A percentile compares a stretch with the other conserved stretches of the same genome.
Conservation (phyloP, 2,113 vertebrate genomes). For the Marmota flaviventris region DNA sequence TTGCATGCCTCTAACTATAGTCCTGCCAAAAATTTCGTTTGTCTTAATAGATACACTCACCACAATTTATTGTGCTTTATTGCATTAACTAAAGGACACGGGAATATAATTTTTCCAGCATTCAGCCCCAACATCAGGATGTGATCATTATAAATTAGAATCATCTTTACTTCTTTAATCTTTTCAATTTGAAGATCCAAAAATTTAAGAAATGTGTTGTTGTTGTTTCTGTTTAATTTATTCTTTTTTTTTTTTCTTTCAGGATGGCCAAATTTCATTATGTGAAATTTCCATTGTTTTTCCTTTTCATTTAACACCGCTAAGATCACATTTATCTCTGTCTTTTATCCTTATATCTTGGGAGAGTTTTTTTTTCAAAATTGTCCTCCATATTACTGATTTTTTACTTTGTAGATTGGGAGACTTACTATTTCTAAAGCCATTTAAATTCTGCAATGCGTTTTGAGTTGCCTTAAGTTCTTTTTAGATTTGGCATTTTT, state of each 20-base stretch:
- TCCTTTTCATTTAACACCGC: background rate
- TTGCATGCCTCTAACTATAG: background rate
- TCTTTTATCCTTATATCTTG: background rate
- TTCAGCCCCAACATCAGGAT: background rate
- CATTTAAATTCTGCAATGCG: background rate
- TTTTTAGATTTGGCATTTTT: background rate
- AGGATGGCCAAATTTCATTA: background rate
- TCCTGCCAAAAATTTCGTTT: slow-evolving; percentile 11
- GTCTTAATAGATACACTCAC: background rate
- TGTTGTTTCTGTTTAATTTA: background rate
- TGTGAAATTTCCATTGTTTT: slow-evolving; percentile 23
- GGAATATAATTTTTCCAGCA: background rate
- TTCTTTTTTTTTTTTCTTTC: background rate
- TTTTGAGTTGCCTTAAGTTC: slow-evolving; percentile 3
- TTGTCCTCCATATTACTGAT: background rate
- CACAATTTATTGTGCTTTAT: background rate
- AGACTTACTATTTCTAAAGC: background rate
- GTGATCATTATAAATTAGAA: slow-evolving; percentile 24
- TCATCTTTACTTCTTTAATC: background rate
- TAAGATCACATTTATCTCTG: background rate
- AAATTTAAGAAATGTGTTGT: background rate
- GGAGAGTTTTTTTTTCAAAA: background rate
- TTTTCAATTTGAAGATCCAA: slow-evolving; percentile 39
- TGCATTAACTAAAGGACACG: background rate
- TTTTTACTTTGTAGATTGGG: background rate